Conservation (phyloP, 2,797 vertebrate genomes). For the Morus bassanus region DNA sequence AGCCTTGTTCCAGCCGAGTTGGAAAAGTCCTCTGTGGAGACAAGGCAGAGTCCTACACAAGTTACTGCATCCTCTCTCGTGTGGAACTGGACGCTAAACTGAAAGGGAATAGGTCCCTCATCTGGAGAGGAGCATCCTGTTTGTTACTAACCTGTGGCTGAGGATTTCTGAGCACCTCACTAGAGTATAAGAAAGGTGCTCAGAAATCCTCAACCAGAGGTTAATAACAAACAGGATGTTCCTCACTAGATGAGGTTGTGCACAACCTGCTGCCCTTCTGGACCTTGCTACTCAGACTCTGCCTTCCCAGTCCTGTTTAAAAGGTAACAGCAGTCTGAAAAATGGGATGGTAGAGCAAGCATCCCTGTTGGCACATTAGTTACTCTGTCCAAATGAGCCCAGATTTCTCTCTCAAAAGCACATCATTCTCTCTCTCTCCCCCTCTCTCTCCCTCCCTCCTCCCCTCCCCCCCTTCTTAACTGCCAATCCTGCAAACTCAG, state of each 20-base stretch:
- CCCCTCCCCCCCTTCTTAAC: too few species aligned
- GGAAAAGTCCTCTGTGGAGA: not conserved
- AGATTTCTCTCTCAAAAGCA: not conserved
- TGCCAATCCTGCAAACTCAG: not conserved
- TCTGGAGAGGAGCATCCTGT: not conserved
- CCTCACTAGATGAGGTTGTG: not conserved
- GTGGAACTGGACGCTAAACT: not conserved
- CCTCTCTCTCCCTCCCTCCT: too few species aligned
- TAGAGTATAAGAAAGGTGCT: not conserved
- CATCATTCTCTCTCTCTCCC: not conserved
- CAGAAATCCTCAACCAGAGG: not conserved
- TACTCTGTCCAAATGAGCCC: not conserved
- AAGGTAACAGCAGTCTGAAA: not conserved
- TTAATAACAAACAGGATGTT: not conserved
- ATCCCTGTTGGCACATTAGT: not conserved
- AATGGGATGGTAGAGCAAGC: not conserved
- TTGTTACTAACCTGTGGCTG: not conserved
- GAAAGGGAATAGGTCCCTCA: not conserved
- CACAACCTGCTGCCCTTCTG: not conserved
- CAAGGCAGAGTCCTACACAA: not conserved
- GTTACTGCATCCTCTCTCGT: not conserved
- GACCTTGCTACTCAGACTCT: not conserved
- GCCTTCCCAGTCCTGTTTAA: not conserved
- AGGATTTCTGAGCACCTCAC: not conserved
- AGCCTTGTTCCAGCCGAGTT: not conserved